Conservation (phyloP, 2,797 vertebrate species). For the Periophthalmus magnuspinnatus region DNA sequence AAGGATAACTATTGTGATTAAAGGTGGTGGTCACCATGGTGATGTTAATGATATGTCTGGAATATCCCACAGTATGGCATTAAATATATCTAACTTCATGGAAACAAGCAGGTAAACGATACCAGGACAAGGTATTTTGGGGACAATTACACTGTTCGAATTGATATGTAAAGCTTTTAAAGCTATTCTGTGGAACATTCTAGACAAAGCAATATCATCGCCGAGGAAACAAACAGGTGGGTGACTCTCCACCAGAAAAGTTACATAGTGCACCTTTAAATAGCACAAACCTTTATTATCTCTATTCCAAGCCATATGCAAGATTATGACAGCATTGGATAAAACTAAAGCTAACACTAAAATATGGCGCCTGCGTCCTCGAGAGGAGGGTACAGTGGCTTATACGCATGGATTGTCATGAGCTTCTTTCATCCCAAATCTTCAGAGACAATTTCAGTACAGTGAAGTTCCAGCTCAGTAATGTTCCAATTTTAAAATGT, state of each 20-base stretch:
- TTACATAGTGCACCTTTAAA: neutral
- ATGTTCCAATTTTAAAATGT: neutral
- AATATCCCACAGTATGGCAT: too few species aligned
- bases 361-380: constrained; percentile 2
- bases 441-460: constrained; percentile 2
- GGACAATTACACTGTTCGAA: too few species aligned
- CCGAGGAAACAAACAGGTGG: too few species aligned
- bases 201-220: too few species aligned
- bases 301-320: neutral
- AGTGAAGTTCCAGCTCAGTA: neutral
- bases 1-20: neutral
- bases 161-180: too few species aligned
- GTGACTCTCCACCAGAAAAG: too few species aligned
- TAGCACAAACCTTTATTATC: neutral
- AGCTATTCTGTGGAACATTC: too few species aligned
- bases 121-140: too few species aligned
- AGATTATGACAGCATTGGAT: constrained; percentile 22
- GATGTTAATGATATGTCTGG: too few species aligned
- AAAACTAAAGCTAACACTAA: constrained; percentile 15
- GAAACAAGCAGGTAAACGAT: too few species aligned
- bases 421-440: constrained; percentile 12
- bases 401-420: constrained; percentile 3
- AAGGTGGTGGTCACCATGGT: too few species aligned
- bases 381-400: constrained; percentile 7
- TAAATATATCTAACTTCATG: too few species aligned